phyloP scores from a whole-genome alignment of 2,113 vertebrate species.

The Leuciscus idus region DNA sequence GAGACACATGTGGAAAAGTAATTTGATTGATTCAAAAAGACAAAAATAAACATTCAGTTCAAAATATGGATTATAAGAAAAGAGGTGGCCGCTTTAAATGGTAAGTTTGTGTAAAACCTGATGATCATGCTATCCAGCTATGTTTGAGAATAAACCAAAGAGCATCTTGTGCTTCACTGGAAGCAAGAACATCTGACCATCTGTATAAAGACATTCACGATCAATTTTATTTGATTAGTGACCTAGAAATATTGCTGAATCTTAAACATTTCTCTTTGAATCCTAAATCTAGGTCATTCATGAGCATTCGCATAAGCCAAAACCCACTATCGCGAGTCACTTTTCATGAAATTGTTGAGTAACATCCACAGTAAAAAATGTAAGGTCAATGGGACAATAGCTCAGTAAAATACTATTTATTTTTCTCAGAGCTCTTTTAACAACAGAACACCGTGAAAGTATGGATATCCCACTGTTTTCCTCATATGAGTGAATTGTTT shows the following conservation, averaged over 20 bases:
- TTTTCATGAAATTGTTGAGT: slow-evolving; percentile 60
- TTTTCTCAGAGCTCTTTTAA: slow-evolving; percentile 25
- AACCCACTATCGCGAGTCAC: slow-evolving; percentile 18
- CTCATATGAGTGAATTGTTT: slow-evolving; percentile 45
- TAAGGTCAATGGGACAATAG: background rate
- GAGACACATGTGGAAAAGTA: slow-evolving; percentile 4
- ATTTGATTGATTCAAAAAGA: slow-evolving; percentile 17
- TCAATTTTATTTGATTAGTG: background rate
- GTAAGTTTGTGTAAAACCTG: background rate
- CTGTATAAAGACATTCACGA: background rate
- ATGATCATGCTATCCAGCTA: background rate
- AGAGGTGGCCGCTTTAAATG: too few species aligned
- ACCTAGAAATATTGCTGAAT: slow-evolving; percentile 12
- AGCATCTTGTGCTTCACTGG: background rate
- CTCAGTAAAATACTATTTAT: background rate
- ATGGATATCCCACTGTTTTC: slow-evolving; percentile 35
- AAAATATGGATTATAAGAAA: background rate
- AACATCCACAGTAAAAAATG: background rate
- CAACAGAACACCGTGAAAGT: slow-evolving; percentile 34
- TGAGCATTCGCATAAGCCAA: background rate
- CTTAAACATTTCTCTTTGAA: background rate
- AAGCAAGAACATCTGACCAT: background rate
- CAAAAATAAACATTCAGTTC: background rate
- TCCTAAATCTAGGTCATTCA: slow-evolving; percentile 27
- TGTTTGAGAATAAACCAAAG: background rate